Base-by-base conservation (phyloP, 1,140 invertebrate species). In the Grapholita molesta region DNA sequence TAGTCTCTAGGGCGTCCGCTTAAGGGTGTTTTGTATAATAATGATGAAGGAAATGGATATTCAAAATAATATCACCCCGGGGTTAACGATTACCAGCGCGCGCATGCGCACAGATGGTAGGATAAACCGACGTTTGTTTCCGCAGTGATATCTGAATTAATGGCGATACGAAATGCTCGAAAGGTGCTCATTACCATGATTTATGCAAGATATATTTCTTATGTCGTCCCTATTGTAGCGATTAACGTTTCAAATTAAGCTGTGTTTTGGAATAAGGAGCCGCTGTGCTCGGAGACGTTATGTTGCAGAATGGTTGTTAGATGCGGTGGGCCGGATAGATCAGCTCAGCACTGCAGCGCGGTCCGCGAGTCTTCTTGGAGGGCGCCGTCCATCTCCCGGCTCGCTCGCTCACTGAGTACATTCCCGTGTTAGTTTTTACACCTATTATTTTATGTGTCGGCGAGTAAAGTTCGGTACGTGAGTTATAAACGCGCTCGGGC, bases 371-470 rank as follows among this genome's bases (percentile, higher is more conserved):
- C 42, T 21, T 48, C 69, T 67, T 72, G 67, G 75, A 72, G 77
- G 68, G 67, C 77, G 78, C 77, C 86, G 88, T 90, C 88, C 88
- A 88, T 89, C 88, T 89, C 82, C 71, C 79, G 74, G 78, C 83
- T 76, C 76, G 79, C 80, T 78, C 83, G 85, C 79, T 85, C 86
- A 86, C 87, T 91, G 89, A 91, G 89, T 91, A 91, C 89, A 90
- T 88, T 91, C 88, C 81, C 89, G 86, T 91, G 89, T 91, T 88
- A 90, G 88, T 91, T 90, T 91, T 91, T 91, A 90, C 88, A 91
- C 89, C 89, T 91, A 91, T 91, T 91, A 91, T 91, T 90, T 91
- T 91, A 91, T 91, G 88, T 91, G 89, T 90, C 89, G 87, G 89
- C 89, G 80, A 89, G 89, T 90, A 91, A 90, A 91, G 89, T 91